Percentiles rank a stretch among this genome's conserved stretches.
Evolutionary conservation across 2,888 invertebrate species (phyloP).

Genomic region (Ellobium chinense): DNA sequence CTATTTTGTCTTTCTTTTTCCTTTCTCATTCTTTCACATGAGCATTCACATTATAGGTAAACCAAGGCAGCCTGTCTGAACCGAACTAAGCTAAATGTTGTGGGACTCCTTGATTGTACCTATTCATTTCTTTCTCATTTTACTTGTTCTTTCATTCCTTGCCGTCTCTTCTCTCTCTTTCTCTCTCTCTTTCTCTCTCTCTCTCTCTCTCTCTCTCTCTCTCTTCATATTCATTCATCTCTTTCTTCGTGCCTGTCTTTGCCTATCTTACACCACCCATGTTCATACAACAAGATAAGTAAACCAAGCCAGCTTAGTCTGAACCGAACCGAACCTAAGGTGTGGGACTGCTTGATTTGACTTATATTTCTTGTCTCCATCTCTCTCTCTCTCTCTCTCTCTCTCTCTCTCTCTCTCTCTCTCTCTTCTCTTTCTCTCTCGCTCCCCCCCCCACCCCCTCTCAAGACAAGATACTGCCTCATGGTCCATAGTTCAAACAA

Average conservation of each 20-base stretch:
- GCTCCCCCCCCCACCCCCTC: no score
- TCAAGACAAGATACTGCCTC: no score
- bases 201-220: conserved; percentile 32
- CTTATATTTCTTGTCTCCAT: no score
- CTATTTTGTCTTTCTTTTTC: conserved; percentile 12
- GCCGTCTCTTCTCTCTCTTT: conserved; percentile 19
- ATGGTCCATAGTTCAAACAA: no score
- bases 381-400: background rate
- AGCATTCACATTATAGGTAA: no score
- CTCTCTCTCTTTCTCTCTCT: conserved; percentile 1
- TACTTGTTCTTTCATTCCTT: no score
- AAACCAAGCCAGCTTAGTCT: no score
- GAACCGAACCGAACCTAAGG: no score
- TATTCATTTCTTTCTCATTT: no score
- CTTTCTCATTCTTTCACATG: background rate
- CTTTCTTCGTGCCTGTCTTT: background rate
- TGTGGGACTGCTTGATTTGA: no score
- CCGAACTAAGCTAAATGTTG: background rate
- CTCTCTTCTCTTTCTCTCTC: background rate
- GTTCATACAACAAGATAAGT: background rate
- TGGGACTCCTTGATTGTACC: no score
- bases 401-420: background rate
- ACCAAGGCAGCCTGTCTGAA: background rate
- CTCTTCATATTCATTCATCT: background rate
- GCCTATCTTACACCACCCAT: background rate